Evolutionary conservation across 2,888 invertebrate genomes (phyloP), one percentile per base, ranked within the genome.

Genomic region (Patella depressa): DNA sequence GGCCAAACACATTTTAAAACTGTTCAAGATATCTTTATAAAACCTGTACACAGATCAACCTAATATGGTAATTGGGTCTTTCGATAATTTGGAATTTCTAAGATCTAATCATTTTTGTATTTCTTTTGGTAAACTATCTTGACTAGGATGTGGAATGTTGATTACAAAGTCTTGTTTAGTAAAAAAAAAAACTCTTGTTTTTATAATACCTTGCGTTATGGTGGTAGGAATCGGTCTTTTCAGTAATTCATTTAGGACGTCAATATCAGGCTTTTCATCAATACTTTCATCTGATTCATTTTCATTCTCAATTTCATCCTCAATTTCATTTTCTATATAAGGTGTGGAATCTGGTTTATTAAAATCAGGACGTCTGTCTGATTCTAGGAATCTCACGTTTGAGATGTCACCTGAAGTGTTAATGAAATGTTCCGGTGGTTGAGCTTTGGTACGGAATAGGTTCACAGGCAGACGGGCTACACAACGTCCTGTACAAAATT

Each of bases 401-500:
- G 65, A 65, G 65, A 65, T 65, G 15, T 65, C 65, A n/a, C 65
- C 65, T 3, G 65, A 65, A 1, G 65, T 65, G 15, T 65, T 65
- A 14, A 65, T 65, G 24, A 24, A 65, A 24, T 65, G 19, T 24
- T 65, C 65, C 14, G 65, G 65, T 24, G 65, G 65, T 24, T 65
- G 65, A 65, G 19, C 24, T 19, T 24, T 19, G 24, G 65, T 65
- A 3, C 65, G 65, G 65, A 65, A 65, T 4, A 65, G 65, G 24
- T 65, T 65, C 12, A 81, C 85, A 74, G 89, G 87, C 77, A 89
- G 85, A 29, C 91, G 82, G 53, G 91, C 90, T 74, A 91, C 89
- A 83, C 92, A 92, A 76, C 91, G 89, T 0, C 91, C 91, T n/a
- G 91, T 91, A 81, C 92, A 92, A 75, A 88, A 85, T 45, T 88